Evolutionary conservation across 2,888 invertebrate species (phyloP).

Genomic region (Xestobium rufovillosum): DNA sequence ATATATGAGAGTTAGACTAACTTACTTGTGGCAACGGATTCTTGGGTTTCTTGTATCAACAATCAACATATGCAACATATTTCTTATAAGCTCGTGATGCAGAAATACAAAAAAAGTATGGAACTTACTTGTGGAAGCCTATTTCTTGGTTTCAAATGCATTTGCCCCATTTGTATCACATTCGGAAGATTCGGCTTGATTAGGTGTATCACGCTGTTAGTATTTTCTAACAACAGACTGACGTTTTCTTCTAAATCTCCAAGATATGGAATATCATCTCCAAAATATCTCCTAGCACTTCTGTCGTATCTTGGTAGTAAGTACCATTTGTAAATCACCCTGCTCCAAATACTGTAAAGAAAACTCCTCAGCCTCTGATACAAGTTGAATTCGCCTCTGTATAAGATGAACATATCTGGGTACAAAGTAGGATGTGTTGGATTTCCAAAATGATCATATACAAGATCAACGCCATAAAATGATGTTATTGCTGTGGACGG

Average conservation of each 20-base stretch:
- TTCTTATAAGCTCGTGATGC: too few species aligned
- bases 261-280: slow-evolving; percentile 17
- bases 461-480: slow-evolving; percentile 19
- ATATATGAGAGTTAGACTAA: too few species aligned
- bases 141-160: slow-evolving; percentile 37
- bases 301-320: slow-evolving; percentile 15
- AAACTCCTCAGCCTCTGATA: too few species aligned
- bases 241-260: slow-evolving; percentile 27
- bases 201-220: slow-evolving; percentile 36
- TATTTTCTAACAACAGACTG: slow-evolving; percentile 40
- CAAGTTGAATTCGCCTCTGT: slow-evolving; percentile 10
- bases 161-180: slow-evolving; percentile 36
- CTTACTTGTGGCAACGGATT: too few species aligned
- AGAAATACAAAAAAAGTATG: too few species aligned
- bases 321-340: slow-evolving; percentile 9
- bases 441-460: slow-evolving; percentile 27
- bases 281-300: slow-evolving; percentile 18
- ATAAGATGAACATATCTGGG: slow-evolving; percentile 23
- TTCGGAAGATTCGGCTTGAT: slow-evolving; percentile 40
- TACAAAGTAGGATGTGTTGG: slow-evolving; percentile 28
- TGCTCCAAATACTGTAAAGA: too few species aligned
- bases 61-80: too few species aligned
- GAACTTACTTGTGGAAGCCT: too few species aligned
- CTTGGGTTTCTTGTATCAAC: too few species aligned
- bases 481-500: slow-evolving; percentile 21